A percentile compares a stretch with the other conserved stretches of the same genome.
Evolutionary conservation across 1,140 invertebrate species (phyloP).

Genomic region (Saccostrea echinata): DNA sequence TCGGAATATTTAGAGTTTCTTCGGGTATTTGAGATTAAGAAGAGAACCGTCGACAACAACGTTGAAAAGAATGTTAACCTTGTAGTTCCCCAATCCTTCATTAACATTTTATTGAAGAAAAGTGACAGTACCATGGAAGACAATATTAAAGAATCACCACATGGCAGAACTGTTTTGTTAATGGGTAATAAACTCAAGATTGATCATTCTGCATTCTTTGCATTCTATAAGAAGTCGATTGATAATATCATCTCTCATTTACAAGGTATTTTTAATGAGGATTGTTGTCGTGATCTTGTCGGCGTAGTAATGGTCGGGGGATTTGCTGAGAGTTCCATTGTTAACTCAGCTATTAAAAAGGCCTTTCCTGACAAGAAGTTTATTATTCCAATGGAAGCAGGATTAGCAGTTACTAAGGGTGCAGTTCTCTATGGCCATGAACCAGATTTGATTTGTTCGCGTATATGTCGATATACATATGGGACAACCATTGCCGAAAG

Average conservation of each 20-base stretch:
- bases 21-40: conserved; percentile 54
- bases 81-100: not conserved
- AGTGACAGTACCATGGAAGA: too few species aligned
- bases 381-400: conserved; percentile 41
- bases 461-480: conserved; percentile 45
- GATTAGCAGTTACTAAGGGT: conserved; percentile 13
- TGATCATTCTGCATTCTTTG: not conserved
- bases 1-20: conserved; percentile 44
- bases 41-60: too few species aligned
- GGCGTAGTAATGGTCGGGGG: conserved; percentile 39
- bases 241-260: conserved; percentile 15
- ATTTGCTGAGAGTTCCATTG: conserved; percentile 36
- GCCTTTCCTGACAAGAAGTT: conserved; percentile 38
- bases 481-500: not conserved
- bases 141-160: not conserved
- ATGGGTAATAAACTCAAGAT: not conserved
- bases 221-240: conserved; percentile 1
- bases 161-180: not conserved
- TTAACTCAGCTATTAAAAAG: not conserved
- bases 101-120: too few species aligned
- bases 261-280: not conserved
- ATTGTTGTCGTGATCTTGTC: not conserved
- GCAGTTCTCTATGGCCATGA: conserved; percentile 44
- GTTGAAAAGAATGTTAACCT: not conserved
- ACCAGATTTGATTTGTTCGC: conserved; percentile 25